Evolutionary conservation across 2,888 invertebrate species (phyloP), one percentile per base, ranked within the genome.

Genomic region (Dicyrtoma fusca): DNA sequence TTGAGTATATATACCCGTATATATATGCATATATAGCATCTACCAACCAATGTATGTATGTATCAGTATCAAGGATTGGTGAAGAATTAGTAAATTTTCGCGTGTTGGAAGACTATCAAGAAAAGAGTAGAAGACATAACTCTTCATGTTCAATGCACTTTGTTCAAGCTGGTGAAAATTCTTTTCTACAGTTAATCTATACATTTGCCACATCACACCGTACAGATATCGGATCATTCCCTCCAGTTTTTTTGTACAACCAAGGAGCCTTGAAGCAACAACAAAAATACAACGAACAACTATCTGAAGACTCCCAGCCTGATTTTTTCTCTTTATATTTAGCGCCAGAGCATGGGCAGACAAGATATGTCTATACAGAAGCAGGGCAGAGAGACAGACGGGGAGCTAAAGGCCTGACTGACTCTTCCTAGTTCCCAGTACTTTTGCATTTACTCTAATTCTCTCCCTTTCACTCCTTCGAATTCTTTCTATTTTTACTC

Each of bases 81-180:
- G 59, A 64, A 57, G 19, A 55, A 47, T 44, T 34, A 65, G 69
- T 53, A 65, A 49, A 73, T 74, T 69, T 76, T 76, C 65, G 76
- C 76, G 76, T 76, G 76, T 68, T 49, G 51, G 45, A 14, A 19
- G 47, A 59, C 71, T 74, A 76, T 76, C 74, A 76, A 51, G 23
- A 44, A 47, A 57, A 47, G 68, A 59, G 68, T 53, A 65, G 59
- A 69, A 44, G 44, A 68, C 74, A 74, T 74, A 74, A 74, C 74
- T 74, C 74, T 74, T 74, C 71, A 74, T 74, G 74, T 71, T 74
- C 74, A 70, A 72, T 62, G 61, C 68, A 69, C 69, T 69, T 61
- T 69, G 61, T 69, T 69, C 69, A 69, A 69, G 61, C 62, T 69
- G 69, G 47, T 69, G 69, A 49, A 69, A 69, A 61, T 59, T 69